Conservation (phyloP, 37 sponge, comb jelly and placozoan genomes). For the Haliclona indistincta region DNA sequence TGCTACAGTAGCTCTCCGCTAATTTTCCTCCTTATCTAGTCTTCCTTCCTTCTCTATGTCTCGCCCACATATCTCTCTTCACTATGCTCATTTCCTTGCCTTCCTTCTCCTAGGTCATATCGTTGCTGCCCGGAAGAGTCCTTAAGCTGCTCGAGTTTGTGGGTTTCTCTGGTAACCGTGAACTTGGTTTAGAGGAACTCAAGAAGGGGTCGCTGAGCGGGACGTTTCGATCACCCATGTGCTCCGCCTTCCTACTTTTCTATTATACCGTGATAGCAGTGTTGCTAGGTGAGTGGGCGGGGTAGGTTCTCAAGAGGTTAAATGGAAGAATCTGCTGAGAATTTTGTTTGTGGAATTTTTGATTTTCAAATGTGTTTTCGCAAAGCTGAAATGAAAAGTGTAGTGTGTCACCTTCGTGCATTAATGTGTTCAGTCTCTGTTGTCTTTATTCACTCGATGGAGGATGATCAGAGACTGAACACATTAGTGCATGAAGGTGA, state of each 20-base stretch:
- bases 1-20: background rate
- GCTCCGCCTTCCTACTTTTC: slow-evolving; percentile 46
- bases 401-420: too few species aligned
- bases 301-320: too few species aligned
- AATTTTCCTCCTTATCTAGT: background rate
- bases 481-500: too few species aligned
- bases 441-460: too few species aligned
- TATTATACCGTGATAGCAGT: slow-evolving; percentile 48
- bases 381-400: too few species aligned
- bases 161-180: slow-evolving; percentile 73
- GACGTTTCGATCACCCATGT: slow-evolving; percentile 39
- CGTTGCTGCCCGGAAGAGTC: slow-evolving; percentile 58
- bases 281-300: slow-evolving; percentile 38
- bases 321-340: too few species aligned
- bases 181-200: slow-evolving; percentile 49
- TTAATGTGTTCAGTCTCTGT: too few species aligned
- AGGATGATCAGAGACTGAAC: too few species aligned
- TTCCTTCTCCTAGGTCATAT: slow-evolving; percentile 54
- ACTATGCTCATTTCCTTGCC: background rate
- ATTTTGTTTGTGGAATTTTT: too few species aligned
- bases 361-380: too few species aligned
- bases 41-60: background rate
- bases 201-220: slow-evolving; percentile 26
- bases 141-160: slow-evolving; percentile 77
- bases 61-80: too few species aligned